Base-by-base conservation (phyloP, 2,113 vertebrate genomes). In the Natator depressus region DNA sequence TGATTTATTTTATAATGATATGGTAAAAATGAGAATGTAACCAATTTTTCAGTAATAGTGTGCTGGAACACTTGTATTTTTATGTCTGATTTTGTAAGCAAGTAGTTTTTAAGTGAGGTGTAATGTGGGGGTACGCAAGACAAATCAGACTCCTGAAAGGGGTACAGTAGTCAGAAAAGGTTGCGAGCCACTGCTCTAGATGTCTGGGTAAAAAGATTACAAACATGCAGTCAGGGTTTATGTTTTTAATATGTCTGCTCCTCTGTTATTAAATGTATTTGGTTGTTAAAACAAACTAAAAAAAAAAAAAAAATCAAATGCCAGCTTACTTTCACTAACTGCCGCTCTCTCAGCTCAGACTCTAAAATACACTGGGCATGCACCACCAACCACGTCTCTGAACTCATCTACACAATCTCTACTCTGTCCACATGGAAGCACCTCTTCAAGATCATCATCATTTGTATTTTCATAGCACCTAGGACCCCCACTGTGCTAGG, bases 221-320 rank as follows among this genome's bases (percentile, higher is more conserved):
- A 82, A 88, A 80, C 3, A 89, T 29, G 27, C n/a, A 31, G 42
- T 69, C 82, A n/a, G 10, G 7, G 47, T 8, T 35, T 38, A 20
- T 80, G 82, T 2, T 2, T 0, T 4, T 53, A 78, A 87, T 27
- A 59, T 0, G 1, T 57, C 53, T 80, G 72, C 80, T 35, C 9
- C 1, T 5, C 35, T 78, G 75, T 5, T 82, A 7, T 4, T 82
- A 62, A 80, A 54, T 25, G 69, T 42, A 50, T 25, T 57, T 31
- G 24, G 35, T 49, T 57, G 55, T 47, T 76, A 54, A 76, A 72
- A 76, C 75, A 90, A 49, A 29, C 42, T 80, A 88, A 69, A 20
- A 6, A 75, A 42, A 88, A 69, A 20, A 6, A 75, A 42, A 72
- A 80, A 59, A 92, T 5, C 22, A 55, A 55, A 93, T 80, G 6